Evolutionary conservation across 2,113 vertebrate genomes (phyloP).

Genomic region (Amphilophus citrinellus): DNA sequence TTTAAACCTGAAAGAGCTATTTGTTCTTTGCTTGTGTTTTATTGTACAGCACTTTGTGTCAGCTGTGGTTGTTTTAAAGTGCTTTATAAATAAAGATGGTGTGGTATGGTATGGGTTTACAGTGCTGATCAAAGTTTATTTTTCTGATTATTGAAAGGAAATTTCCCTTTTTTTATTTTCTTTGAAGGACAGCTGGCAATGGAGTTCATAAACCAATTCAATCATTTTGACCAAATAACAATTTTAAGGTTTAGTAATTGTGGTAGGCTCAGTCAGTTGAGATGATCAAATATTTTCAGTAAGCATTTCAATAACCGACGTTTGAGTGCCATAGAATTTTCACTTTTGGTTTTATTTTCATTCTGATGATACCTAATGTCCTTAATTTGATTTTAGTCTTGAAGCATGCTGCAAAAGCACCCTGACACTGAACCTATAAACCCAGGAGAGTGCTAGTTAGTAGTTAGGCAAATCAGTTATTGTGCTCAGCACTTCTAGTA

Average conservation of each 20-base stretch:
- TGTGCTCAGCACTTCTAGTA: not conserved
- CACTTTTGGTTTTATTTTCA: not conserved
- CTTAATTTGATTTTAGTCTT: not conserved
- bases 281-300: not conserved
- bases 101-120: not conserved
- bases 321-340: not conserved
- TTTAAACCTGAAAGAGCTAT: too few species aligned
- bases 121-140: not conserved
- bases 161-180: not conserved
- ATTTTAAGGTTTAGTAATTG: not conserved
- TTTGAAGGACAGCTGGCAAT: too few species aligned
- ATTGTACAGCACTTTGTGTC: too few species aligned
- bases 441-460: not conserved
- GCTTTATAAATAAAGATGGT: too few species aligned
- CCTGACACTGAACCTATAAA: too few species aligned
- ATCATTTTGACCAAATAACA: too few species aligned
- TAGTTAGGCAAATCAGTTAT: not conserved
- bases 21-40: too few species aligned
- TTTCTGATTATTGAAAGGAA: not conserved
- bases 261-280: not conserved
- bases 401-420: not conserved
- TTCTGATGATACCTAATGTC: not conserved
- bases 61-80: too few species aligned
- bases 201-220: too few species aligned
- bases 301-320: not conserved